Conservation (phyloP, 1,140 invertebrate species). For the Drosophila novamexicana region DNA sequence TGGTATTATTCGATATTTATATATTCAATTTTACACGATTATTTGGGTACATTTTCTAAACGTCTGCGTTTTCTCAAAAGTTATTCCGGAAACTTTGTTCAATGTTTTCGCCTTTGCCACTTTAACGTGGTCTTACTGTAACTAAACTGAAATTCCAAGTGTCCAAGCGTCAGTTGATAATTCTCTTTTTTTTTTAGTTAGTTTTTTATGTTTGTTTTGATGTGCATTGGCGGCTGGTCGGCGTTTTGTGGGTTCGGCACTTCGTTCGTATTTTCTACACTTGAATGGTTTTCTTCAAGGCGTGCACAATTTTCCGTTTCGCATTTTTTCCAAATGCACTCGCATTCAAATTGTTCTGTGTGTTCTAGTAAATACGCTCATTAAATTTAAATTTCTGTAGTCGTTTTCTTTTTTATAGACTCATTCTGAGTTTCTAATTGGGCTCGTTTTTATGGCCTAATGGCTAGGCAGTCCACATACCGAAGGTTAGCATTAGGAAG, state of each 20-base stretch:
- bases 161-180: constrained; percentile 73
- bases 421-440: constrained; percentile 20
- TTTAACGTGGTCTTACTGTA: constrained; percentile 34
- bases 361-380: constrained; percentile 58
- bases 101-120: neutral
- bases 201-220: constrained; percentile 31
- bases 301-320: constrained; percentile 64
- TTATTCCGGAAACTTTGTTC: too few relatives aligned
- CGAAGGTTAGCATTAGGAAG: constrained; percentile 6
- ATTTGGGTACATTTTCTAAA: too few relatives aligned
- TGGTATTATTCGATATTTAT: neutral
- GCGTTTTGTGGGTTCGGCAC: constrained; percentile 60
- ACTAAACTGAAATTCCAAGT: constrained; percentile 46
- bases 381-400: constrained; percentile 68
- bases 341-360: constrained; percentile 54
- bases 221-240: constrained; percentile 32
- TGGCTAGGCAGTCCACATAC: constrained; percentile 5
- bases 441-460: constrained; percentile 23
- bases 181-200: constrained; percentile 39
- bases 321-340: constrained; percentile 64
- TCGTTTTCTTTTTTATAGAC: constrained; percentile 35
- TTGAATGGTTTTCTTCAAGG: constrained; percentile 80
- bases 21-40: neutral
- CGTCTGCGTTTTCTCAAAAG: too few relatives aligned
- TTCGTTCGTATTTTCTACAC: constrained; percentile 56